These are phyloP conservation scores for Callionymus lyra DNA, from an alignment of 2,113 vertebrate genomes.

Conservation along the genomic window DNA sequence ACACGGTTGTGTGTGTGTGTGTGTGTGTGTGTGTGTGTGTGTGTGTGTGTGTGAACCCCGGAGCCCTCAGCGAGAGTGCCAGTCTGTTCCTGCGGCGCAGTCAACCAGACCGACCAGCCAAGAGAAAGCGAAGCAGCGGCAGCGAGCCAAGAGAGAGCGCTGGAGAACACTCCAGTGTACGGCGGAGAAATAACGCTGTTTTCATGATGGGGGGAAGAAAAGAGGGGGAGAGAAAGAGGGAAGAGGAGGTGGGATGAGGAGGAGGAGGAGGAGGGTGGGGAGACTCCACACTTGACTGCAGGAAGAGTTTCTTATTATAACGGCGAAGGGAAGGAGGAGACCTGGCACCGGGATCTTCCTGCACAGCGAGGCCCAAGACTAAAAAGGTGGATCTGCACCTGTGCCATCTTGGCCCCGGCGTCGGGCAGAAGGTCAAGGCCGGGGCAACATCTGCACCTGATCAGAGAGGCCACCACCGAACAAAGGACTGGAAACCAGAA, in stretches of 20 bases:
- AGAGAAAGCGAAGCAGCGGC: constrained; percentile 56
- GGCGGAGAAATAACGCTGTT: constrained; percentile 51
- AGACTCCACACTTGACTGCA: constrained; percentile 7
- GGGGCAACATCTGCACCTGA: constrained; percentile 64
- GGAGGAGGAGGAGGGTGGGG: not conserved
- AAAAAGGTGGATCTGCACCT: constrained; percentile 52
- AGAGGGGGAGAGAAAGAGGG: not conserved
- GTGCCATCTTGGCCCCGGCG: constrained; percentile 49
- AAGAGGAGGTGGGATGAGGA: not conserved
- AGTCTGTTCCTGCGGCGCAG: constrained; percentile 71
- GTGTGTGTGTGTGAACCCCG: constrained; percentile 31
- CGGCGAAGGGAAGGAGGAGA: constrained; percentile 33
- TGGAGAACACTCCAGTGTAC: constrained; percentile 49
- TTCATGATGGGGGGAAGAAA: constrained; percentile 22
- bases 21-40: not conserved
- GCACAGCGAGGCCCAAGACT: constrained; percentile 42
- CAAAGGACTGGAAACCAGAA: no score
- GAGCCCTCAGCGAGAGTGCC: constrained; percentile 65
- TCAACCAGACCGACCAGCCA: constrained; percentile 61
- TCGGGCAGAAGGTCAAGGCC: constrained; percentile 58
- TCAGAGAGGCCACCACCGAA: constrained; percentile 45
- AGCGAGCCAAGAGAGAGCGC: constrained; percentile 54
- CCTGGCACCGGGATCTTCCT: constrained; percentile 43
- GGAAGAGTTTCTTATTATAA: constrained; percentile 21
- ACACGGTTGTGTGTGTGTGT: not conserved